Base-by-base conservation (phyloP, 2,797 vertebrate genomes). In the Sebastes trivittatus region DNA sequence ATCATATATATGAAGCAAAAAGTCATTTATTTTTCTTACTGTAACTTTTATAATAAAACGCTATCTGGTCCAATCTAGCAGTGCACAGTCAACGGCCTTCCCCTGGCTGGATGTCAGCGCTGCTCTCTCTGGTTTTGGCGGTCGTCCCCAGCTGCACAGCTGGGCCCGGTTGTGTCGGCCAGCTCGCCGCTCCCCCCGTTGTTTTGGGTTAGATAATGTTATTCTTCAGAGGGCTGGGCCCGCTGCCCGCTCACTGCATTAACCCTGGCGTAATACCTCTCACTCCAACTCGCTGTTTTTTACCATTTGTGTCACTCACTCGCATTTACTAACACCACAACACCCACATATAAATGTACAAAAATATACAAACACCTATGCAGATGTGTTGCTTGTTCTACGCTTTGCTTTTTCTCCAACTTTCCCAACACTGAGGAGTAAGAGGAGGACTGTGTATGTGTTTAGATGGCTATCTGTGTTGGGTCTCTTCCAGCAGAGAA, bases 171-270 rank as follows among this genome's bases (percentile, higher is more conserved):
- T 89, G 87, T 89, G 81, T 89, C 84, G 89, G 88, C 89, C 87
- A 72, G 82, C 84, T 82, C 77, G 80, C 80, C 64, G 14, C 87
- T 83, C 87, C 89, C 38, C 91, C 86, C 18, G 81, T 81, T 93
- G 91, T 92, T 95, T 89, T 90, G 92, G 87, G 91, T 94, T 93
- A 88, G 94, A 95, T 95, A 92, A 94, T 93, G 92, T 95, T 95
- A 94, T 95, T 95, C 90, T 92, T 90, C 87, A 88, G 88, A 93
- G 90, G 87, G 84, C 89, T 66, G 91, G 92, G 92, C 87, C 71
- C 2, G 11, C 84, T 87, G 90, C 91, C 92, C 80, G 38, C 85
- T 77, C 77, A n/a, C 86, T 87, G 80, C 85, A 87, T 91, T 91
- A 90, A 90, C 77, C 73, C 81, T 27, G 58, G 30, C 5, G 25